Conservation (phyloP, 2,113 vertebrate species). For the Tilapia sparmanii region DNA sequence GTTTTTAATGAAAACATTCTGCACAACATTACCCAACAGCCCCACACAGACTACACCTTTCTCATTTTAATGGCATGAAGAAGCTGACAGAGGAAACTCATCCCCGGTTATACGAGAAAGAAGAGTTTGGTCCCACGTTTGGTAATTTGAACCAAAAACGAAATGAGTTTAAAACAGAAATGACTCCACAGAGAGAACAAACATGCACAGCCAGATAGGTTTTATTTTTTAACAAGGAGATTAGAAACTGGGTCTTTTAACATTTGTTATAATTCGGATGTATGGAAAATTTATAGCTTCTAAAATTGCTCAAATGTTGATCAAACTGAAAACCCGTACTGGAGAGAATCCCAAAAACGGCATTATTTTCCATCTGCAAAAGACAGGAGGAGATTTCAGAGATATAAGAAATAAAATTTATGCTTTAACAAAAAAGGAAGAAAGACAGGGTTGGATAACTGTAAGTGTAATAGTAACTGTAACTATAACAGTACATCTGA, state of each 20-base stretch:
- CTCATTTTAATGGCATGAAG: neutral
- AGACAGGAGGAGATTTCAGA: neutral
- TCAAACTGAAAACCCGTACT: neutral
- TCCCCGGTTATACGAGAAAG: neutral
- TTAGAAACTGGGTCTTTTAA: neutral
- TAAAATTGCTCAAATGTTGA: neutral
- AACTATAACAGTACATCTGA: neutral
- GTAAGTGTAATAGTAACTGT: neutral
- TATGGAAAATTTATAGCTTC: neutral
- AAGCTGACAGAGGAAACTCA: neutral
- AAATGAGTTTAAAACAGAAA: neutral
- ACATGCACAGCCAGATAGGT: neutral
- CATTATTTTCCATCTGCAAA: neutral
- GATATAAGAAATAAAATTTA: neutral
- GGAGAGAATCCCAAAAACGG: neutral
- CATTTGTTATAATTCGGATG: neutral
- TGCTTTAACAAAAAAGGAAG: neutral
- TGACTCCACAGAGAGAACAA: neutral
- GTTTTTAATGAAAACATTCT: neutral
- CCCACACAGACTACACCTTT: neutral
- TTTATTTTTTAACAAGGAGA: neutral
- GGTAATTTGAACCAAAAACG: neutral
- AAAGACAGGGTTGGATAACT: neutral
- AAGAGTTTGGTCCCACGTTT: neutral
- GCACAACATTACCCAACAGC: neutral